Conservation (phyloP, 2,797 vertebrate species). For the Acridotheres tristis region DNA sequence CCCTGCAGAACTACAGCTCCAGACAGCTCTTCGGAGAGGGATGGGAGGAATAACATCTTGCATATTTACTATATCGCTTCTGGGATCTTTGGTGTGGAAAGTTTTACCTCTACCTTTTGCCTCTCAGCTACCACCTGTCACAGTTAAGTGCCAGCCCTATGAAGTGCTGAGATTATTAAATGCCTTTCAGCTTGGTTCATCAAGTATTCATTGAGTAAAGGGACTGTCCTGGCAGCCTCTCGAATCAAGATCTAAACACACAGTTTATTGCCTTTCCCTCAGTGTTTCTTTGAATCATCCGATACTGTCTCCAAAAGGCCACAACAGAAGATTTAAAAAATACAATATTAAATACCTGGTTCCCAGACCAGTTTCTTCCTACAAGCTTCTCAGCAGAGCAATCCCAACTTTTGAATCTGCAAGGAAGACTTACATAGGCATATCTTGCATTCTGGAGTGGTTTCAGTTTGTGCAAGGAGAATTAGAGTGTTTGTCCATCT, state of each 20-base stretch:
- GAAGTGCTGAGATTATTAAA: neutral
- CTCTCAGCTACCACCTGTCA: neutral
- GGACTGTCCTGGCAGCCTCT: neutral
- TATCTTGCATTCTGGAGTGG: neutral
- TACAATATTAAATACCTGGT: neutral
- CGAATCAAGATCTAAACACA: neutral
- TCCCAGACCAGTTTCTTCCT: neutral
- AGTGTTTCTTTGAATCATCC: neutral
- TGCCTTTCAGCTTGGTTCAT: neutral
- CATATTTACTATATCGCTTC: neutral
- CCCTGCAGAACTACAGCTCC: neutral
- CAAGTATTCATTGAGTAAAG: neutral
- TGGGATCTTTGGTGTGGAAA: neutral
- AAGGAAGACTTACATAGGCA: neutral
- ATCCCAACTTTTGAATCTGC: neutral
- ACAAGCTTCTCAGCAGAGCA: neutral
- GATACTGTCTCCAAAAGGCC: neutral
- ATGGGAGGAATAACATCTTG: fast-evolving
- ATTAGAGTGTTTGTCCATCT: no score
- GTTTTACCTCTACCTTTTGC: neutral
- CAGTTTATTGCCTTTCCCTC: fast-evolving
- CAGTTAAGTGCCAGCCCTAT: neutral
- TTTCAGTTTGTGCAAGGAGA: no score
- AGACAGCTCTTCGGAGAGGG: neutral
- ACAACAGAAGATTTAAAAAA: neutral